Evolutionary conservation across 1,140 invertebrate genomes (phyloP), one percentile per base, ranked within the genome.

Genomic region (Dendroctonus ponderosae): DNA sequence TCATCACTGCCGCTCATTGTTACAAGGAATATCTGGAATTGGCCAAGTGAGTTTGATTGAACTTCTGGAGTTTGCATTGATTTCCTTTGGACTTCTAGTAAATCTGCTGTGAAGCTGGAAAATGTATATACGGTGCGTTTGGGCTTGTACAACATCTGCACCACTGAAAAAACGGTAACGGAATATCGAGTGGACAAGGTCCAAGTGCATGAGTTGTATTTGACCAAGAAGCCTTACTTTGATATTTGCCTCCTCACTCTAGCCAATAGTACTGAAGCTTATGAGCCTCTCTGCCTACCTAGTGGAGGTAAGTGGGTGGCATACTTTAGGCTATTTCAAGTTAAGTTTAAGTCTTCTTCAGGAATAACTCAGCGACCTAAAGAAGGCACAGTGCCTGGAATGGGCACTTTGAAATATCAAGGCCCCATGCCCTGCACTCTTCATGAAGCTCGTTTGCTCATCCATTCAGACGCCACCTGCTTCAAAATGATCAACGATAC

Each of bases 1-100:
- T 78, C 37, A 3, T 78, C 6, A 74, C 76, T 2, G 77, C 77
- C 7, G 77, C 76, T 7, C 77, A 78, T 70, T 78, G 77, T 58
- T 77, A 67, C 61, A 72, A 75, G 54, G 61, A 69, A 9, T 76
- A 66, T 61, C 26, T 74, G 5, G 53, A 66, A 12, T 5, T 43
- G 50, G 46, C 56, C 6, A 61, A 53, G 61, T 70, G 49, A 49
- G 59, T 56, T 11, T 8, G 14, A 8, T 46, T 44, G 12, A 12
- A 48, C 37, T 43, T 26, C 39, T 43, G 38, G 7, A 48, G 48
- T 9, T 14, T 14, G 9, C 12, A 9, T 11, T 46, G 44, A 46
- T 46, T 46, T n/a, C 7, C 8, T 5, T 67, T 61, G 26, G 42
- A 38, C 48, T 66, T 66, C 57, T 43, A 71, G 67, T 46, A 66